phyloP scores from a whole-genome alignment of 2,113 vertebrate genomes.

The Phoxinus phoxinus region DNA sequence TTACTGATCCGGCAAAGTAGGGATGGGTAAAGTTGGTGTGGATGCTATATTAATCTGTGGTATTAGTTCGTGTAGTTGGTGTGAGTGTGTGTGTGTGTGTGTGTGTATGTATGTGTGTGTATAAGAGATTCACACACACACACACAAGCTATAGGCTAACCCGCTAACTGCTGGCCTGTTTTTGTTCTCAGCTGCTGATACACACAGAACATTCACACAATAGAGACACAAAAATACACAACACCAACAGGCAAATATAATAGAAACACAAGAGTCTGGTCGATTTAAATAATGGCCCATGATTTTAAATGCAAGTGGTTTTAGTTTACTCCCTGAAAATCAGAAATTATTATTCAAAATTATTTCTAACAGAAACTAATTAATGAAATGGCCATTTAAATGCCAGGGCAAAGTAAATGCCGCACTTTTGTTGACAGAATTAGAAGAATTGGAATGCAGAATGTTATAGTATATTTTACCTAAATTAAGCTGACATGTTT shows the following conservation, averaged over 20 bases:
- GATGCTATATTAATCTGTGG: slow-evolving; percentile 17
- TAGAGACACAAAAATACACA: neutral
- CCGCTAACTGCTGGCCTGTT: slow-evolving; percentile 25
- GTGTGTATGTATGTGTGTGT: too few species aligned
- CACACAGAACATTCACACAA: neutral
- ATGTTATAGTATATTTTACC: neutral
- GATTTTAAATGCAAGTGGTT: neutral
- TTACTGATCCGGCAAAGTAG: slow-evolving; percentile 14
- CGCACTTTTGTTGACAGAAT: neutral
- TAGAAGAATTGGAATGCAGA: neutral
- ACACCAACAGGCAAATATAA: neutral
- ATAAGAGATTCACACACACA: neutral
- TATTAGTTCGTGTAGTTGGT: neutral
- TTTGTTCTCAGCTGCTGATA: slow-evolving; percentile 16
- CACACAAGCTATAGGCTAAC: slow-evolving; percentile 21
- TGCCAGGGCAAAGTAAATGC: neutral
- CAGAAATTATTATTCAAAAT: neutral
- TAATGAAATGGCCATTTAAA: neutral
- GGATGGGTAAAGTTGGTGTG: neutral
- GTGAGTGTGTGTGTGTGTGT: too few species aligned
- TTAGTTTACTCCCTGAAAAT: neutral
- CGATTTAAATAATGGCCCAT: neutral
- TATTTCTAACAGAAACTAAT: neutral
- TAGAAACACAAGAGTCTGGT: too few species aligned
- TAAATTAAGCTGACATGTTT: neutral